Evolutionary conservation across 2,888 invertebrate species (phyloP), one percentile per base, ranked within the genome.

Genomic region (Aphodius sticticus): DNA sequence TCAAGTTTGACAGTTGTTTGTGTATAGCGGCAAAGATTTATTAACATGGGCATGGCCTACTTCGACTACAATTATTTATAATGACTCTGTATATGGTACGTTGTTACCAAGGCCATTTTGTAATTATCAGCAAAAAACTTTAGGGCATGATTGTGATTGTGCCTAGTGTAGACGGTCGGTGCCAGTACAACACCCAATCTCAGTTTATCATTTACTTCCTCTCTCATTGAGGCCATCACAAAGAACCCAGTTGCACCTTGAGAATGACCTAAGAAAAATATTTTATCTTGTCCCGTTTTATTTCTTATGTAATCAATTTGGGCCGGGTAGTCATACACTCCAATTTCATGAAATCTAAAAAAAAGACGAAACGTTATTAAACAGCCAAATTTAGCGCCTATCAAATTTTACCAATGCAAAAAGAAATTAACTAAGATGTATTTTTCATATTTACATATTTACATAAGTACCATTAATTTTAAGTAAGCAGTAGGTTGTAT

Each of bases 251-350:
- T 93, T 0, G 93, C 92, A 89, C 93, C 86, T 77, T 92, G 92
- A 7, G 94, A 95, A 86, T 95, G 95, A 0, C 95, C 96, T 3
- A 94, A 87, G 86, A 94, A 95, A 82, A 92, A 92, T 0, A 96
- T 84, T 80, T 92, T 91, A 1, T 90, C 80, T 16, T 91, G 90
- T 0, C 91, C 90, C 0, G 94, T 94, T 53, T 88, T 88, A 36
- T 87, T 85, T 2, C 93, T 85, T n/a, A 93, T 90, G 86, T 93
- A 92, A 86, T 96, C 93, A 36, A 96, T 92, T 91, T 93, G 93
- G 0, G 95, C 94, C 6, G 96, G 95, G 0, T 96, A 86, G 87
- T 97, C 96, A 85, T 92, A 92, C 80, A 90, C 88, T 0, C 94
- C 95, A 87, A 96, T 94, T 85, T 96, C 94, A 86, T 96, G 94